phyloP scores from a whole-genome alignment of 1,140 invertebrate species.

The Eriocheir sinensis region DNA sequence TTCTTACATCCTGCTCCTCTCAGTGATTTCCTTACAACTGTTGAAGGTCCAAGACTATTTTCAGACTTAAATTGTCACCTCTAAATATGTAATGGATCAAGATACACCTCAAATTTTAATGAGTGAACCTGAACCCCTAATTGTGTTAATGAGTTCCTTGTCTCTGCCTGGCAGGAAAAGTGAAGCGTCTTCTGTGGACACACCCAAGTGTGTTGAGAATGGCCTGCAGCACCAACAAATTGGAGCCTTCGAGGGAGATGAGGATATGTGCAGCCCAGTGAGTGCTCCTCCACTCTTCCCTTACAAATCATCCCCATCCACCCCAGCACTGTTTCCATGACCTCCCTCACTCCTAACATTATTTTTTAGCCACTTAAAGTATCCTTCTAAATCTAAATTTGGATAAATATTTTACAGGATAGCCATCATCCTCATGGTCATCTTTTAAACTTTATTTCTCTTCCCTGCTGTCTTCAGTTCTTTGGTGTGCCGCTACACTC shows the following conservation, averaged over 20 bases:
- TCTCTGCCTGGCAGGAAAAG: constrained; percentile 48
- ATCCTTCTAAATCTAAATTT: too few relatives aligned
- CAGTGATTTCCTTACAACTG: too few relatives aligned
- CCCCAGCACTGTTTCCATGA: too few relatives aligned
- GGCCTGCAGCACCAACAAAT: neutral
- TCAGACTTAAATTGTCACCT: too few relatives aligned
- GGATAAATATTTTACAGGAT: neutral
- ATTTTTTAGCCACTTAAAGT: neutral
- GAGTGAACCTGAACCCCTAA: too few relatives aligned
- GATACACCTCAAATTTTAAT: too few relatives aligned
- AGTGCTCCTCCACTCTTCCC: too few relatives aligned
- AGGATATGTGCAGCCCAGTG: constrained; percentile 56
- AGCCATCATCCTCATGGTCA: neutral
- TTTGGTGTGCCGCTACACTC: constrained; percentile 42
- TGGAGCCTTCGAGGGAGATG: neutral
- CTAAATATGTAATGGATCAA: too few relatives aligned
- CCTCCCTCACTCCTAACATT: neutral
- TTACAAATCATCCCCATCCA: neutral
- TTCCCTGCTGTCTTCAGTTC: constrained; percentile 7
- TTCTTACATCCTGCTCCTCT: too few relatives aligned
- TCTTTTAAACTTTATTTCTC: neutral
- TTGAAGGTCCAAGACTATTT: too few relatives aligned
- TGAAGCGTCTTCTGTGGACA: constrained; percentile 28
- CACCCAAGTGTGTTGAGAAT: constrained; percentile 56
- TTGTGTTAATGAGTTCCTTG: too few relatives aligned